Evolutionary conservation across 2,888 invertebrate genomes (phyloP), one percentile per base, ranked within the genome.

Genomic region (Ametastegia equiseti): DNA sequence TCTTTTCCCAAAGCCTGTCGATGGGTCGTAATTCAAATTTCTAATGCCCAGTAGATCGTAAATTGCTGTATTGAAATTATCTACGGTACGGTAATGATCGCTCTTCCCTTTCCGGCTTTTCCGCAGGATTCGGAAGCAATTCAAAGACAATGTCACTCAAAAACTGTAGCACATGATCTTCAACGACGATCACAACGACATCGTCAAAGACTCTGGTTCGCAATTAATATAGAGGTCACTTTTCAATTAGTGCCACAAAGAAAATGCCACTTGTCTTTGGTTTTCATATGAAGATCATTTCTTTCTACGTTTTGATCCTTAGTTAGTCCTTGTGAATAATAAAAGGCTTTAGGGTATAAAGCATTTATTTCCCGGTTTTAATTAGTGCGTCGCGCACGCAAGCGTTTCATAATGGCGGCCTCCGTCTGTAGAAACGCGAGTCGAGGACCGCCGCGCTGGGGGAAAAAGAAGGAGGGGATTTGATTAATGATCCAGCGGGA

Each of bases 281-380:
- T n/a, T n/a, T n/a, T n/a, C n/a, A n/a, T n/a, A n/a, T n/a, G n/a
- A n/a, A n/a, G n/a, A n/a, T 42, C 42, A 42, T 42, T 9, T 42
- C 9, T 42, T 9, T 42, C 9, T 9, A 9, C 30, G 23, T 60
- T 30, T 60, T 6, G 15, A 60, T 30, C 30, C 60, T 60, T 60
- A 11, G 60, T 60, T 5, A n/a, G 27, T 27, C 30, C 30, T 15
- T 9, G 54, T 23, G 23, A 6, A 54, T 19, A 19, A 4, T 60
- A 3, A 23, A 27, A 36, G 71, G 71, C 71, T 71, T 30, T 23
- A 71, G 47, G 47, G n/a, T 78, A 80, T 81, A 82, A 87, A 88
- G 87, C 90, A 90, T 90, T 91, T 91, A 91, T 91, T 91, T 91
- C 90, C 91, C 89, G 88, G 88, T 91, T 91, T 90, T 91, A 91